Base-by-base conservation (phyloP, 2,888 invertebrate species). In the Drosophila paracracens region DNA sequence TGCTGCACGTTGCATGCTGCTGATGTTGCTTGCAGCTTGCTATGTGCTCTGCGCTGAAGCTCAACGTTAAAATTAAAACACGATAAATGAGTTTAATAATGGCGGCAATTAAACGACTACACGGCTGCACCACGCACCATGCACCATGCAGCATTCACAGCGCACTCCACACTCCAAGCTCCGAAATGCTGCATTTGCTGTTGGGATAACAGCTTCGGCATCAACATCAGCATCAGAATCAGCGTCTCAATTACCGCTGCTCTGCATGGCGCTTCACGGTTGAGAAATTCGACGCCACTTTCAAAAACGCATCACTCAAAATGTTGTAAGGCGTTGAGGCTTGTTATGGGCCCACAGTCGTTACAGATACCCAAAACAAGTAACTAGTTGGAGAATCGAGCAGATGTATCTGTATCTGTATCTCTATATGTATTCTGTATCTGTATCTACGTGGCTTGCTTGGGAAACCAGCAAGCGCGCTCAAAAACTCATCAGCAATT, bases 51-150 rank as follows among this genome's bases (percentile, higher is more conserved):
- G 27, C 51, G 54, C 61, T 70, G 86, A 80, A 79, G 81, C 76
- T 81, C 81, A 82, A 82, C 76, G 79, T 75, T 76, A 78, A 83
- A 83, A 86, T 86, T 86, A 90, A 86, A 88, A 88, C 89, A 88
- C 90, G 90, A 88, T 90, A 90, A 90, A 89, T 90, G 90, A 87
- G 89, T 90, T 89, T 89, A 90, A 90, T 90, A 90, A 90, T 89
- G 90, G 91, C 81, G 82, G 90, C 90, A 89, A 89, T 90, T 89
- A 89, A 90, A 89, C 75, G 83, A 74, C 79, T 88, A 82, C 83
- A 77, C 76, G 70, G 68, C 74, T 63, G 71, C 70, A 75, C 73
- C 70, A 81, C 59, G 74, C 71, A 66, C 40, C 79, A 66, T 52
- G 62, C 68, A 56, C 18, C 59, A 69, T 40, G 58, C 62, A 3